phyloP scores from a whole-genome alignment of 2,113 vertebrate species.

The Pagrus major region DNA sequence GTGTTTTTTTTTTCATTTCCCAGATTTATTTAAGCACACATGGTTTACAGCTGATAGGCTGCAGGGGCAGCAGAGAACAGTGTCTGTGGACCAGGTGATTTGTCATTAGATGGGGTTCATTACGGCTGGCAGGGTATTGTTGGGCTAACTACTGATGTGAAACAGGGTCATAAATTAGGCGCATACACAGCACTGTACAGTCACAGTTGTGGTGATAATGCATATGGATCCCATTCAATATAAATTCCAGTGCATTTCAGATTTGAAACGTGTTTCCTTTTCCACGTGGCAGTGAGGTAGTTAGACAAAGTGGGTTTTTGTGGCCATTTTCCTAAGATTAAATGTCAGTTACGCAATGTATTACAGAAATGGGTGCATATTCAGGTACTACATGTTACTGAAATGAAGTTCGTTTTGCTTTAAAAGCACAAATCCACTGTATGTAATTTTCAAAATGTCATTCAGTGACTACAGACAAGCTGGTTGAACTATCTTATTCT shows the following conservation, averaged over 20 bases:
- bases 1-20: slow-evolving; percentile 26
- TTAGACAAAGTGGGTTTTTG: background rate
- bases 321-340: background rate
- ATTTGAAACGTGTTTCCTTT: slow-evolving; percentile 22
- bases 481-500: slow-evolving; percentile 14
- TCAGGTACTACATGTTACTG: background rate
- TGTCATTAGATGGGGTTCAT: slow-evolving; percentile 76
- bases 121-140: slow-evolving; percentile 61
- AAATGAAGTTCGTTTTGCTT: background rate
- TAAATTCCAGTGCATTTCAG: slow-evolving; percentile 26
- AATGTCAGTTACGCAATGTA: background rate
- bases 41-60: slow-evolving; percentile 64
- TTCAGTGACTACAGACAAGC: background rate
- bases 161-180: slow-evolving; percentile 67
- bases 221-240: slow-evolving; percentile 42
- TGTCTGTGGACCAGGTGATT: slow-evolving; percentile 72
- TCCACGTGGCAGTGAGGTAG: background rate
- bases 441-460: background rate
- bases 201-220: slow-evolving; percentile 42
- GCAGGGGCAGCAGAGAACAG: slow-evolving; percentile 52
- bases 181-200: slow-evolving; percentile 39
- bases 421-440: background rate
- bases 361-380: background rate
- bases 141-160: slow-evolving; percentile 68
- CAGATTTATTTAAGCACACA: slow-evolving; percentile 56